Evolutionary conservation across 2,113 vertebrate genomes (phyloP).

Genomic region (Chionis minor): DNA sequence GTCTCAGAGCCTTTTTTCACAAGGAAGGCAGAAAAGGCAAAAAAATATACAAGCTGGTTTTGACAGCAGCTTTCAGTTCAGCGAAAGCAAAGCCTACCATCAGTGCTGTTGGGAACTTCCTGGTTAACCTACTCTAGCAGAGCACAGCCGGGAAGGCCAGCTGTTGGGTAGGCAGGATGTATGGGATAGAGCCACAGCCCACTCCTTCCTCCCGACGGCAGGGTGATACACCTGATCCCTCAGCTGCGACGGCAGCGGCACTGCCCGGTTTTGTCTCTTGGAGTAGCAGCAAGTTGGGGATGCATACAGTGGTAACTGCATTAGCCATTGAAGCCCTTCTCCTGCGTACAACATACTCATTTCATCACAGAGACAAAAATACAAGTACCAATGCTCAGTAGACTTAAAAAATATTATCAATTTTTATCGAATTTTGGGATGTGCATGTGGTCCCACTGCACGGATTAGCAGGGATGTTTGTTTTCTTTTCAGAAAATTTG

Average conservation of each 20-base stretch:
- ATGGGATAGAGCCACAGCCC: background rate
- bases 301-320: background rate
- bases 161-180: background rate
- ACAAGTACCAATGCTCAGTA: background rate
- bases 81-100: background rate
- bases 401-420: background rate
- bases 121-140: background rate
- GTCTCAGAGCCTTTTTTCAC: background rate
- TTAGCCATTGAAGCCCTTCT: background rate
- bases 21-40: background rate
- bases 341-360: background rate
- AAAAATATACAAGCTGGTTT: background rate
- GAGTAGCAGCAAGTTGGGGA: background rate
- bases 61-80: background rate
- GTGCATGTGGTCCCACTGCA: background rate
- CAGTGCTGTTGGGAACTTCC: background rate
- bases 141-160: background rate
- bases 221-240: background rate
- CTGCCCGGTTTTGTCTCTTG: rapidly evolving
- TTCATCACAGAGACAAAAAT: background rate
- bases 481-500: background rate
- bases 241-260: background rate
- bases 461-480: background rate
- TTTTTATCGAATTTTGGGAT: background rate
- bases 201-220: background rate